Evolutionary conservation across 2,797 vertebrate genomes (phyloP).

Genomic region (Gymnothorax javanicus): DNA sequence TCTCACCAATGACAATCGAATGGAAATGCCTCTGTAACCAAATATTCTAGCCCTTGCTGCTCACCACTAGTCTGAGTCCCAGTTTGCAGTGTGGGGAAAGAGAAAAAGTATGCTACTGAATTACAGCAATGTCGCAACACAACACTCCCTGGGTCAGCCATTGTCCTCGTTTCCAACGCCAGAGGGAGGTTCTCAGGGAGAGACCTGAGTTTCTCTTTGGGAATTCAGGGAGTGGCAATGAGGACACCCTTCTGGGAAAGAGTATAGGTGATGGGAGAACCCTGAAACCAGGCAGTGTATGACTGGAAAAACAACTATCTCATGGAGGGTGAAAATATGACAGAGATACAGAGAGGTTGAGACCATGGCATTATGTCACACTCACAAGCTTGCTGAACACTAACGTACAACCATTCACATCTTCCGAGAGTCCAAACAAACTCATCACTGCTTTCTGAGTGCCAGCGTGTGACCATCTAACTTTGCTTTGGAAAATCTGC

Average conservation of each 20-base stretch:
- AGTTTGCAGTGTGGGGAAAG: slow-evolving; percentile 32
- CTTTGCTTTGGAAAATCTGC: not conserved
- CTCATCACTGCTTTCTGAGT: not conserved
- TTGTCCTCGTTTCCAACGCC: slow-evolving; percentile 4
- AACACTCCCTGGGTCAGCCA: not conserved
- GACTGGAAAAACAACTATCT: slow-evolving; percentile 30
- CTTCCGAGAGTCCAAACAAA: not conserved
- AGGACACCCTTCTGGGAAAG: slow-evolving; percentile 3
- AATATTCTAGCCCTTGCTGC: slow-evolving; percentile 64
- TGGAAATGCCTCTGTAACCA: slow-evolving; percentile 74
- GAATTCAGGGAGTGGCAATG: not conserved
- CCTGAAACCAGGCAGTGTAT: not conserved
- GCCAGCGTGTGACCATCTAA: not conserved
- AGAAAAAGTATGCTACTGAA: slow-evolving; percentile 34
- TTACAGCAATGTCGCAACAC: slow-evolving; percentile 32
- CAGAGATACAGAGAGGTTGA: slow-evolving; percentile 21
- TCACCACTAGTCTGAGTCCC: slow-evolving; percentile 59
- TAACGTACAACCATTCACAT: not conserved
- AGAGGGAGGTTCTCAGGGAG: slow-evolving; percentile 33
- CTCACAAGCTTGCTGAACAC: slow-evolving; percentile 22
- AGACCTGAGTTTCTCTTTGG: not conserved
- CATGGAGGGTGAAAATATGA: slow-evolving; percentile 23
- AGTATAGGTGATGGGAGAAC: not conserved
- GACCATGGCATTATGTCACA: slow-evolving; percentile 29
- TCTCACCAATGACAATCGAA: slow-evolving; percentile 72